Evolutionary conservation across 2,797 vertebrate species (phyloP).

Genomic region (Anableps anableps): DNA sequence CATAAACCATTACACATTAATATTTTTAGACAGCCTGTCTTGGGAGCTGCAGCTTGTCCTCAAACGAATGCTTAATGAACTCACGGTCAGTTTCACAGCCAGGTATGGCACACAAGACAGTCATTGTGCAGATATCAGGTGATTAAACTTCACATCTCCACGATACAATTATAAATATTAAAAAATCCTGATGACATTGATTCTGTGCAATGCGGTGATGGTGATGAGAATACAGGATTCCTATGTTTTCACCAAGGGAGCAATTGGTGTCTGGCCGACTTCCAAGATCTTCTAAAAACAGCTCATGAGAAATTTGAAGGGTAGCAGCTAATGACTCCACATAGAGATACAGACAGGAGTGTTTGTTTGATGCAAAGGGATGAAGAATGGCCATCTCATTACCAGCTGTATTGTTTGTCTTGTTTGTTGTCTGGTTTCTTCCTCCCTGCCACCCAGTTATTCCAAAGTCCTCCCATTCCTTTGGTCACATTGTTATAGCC

Average conservation of each 20-base stretch:
- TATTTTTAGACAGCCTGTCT: conserved; percentile 21
- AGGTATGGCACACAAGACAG: conserved; percentile 7
- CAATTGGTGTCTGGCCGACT: conserved; percentile 38
- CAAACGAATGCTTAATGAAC: conserved; percentile 14
- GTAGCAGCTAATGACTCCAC: conserved; percentile 38
- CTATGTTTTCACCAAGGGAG: conserved; percentile 26
- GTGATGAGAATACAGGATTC: conserved; percentile 30
- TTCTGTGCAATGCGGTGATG: conserved; percentile 15
- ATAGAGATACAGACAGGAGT: conserved; percentile 3
- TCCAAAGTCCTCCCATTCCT: conserved; percentile 10
- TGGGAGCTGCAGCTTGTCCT: conserved; percentile 18
- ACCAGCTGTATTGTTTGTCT: conserved; percentile 13
- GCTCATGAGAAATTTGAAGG: conserved; percentile 45
- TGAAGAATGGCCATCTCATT: neutral
- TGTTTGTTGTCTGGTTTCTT: neutral
- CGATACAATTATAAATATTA: neutral
- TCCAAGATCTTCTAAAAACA: conserved; percentile 53
- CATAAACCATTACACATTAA: conserved; percentile 17
- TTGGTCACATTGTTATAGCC: conserved; percentile 1
- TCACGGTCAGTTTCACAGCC: conserved; percentile 7
- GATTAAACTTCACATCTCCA: neutral
- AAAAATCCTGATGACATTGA: neutral
- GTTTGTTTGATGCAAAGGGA: conserved; percentile 2
- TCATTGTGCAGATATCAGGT: neutral
- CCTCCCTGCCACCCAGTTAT: neutral